A percentile compares a stretch with the other conserved stretches of the same genome.
Conservation (phyloP, 2,113 vertebrate genomes). For the Aphyosemion australe region DNA sequence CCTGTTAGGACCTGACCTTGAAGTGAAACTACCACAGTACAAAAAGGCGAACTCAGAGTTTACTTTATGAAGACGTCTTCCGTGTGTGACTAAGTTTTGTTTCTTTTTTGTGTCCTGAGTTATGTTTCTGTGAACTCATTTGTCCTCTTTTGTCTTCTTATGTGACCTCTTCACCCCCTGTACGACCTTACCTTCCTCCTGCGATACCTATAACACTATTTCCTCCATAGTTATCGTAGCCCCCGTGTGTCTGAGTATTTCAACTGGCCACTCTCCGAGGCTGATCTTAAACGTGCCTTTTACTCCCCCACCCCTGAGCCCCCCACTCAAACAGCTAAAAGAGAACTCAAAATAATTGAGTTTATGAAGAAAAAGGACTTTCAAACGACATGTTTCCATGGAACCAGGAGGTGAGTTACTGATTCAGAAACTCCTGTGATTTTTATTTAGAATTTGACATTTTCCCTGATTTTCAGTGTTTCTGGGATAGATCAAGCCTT, state of each 20-base stretch:
- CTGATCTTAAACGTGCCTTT: constrained; percentile 79
- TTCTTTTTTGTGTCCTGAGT: background rate
- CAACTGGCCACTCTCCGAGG: constrained; percentile 83
- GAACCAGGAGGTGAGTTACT: constrained; percentile 85
- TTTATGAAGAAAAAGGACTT: constrained; percentile 93
- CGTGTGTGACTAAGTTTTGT: no score
- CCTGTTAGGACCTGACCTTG: no score
- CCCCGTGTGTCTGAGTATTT: constrained; percentile 84
- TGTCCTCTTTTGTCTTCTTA: constrained; percentile 15
- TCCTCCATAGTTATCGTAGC: constrained; percentile 71
- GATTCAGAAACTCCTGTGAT: no score
- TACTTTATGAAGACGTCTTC: no score
- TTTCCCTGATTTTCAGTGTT: no score
- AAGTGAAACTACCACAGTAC: no score
- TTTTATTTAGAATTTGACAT: no score
- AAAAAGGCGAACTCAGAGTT: no score
- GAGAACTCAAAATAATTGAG: constrained; percentile 88
- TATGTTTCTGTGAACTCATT: background rate
- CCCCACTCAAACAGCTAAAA: constrained; percentile 81
- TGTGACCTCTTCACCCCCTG: constrained; percentile 23
- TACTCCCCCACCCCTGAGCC: constrained; percentile 78
- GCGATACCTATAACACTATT: background rate
- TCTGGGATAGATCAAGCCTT: no score
- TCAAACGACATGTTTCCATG: constrained; percentile 83
- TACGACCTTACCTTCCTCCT: background rate